Conservation (phyloP, 2,797 vertebrate species). For the Lepidocolaptes lacrymiger region DNA sequence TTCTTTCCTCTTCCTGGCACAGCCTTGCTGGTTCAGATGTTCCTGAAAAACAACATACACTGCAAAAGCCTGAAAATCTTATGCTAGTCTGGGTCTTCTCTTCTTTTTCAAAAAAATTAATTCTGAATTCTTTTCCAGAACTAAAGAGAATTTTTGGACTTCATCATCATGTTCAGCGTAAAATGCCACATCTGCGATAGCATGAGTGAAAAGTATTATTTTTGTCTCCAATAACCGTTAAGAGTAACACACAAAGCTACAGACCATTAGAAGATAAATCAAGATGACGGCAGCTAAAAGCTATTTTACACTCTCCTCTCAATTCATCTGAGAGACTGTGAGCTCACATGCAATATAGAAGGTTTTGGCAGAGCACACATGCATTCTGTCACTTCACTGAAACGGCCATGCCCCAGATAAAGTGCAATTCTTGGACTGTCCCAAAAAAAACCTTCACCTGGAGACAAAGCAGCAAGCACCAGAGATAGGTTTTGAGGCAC, state of each 20-base stretch:
- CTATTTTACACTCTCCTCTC: neutral
- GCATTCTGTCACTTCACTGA: neutral
- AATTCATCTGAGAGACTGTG: neutral
- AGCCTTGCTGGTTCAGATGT: neutral
- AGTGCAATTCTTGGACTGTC: neutral
- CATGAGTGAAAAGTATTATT: neutral
- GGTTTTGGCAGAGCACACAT: neutral
- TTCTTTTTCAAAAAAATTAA: neutral
- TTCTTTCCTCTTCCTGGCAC: neutral
- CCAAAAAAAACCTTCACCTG: neutral
- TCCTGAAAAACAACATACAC: neutral
- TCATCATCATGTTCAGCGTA: neutral
- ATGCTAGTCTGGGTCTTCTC: neutral
- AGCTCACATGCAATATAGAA: neutral
- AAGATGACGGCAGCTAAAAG: neutral
- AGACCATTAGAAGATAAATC: neutral
- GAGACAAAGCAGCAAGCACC: neutral
- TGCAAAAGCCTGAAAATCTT: neutral
- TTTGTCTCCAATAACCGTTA: neutral
- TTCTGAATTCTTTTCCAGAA: neutral
- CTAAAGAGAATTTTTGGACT: neutral
- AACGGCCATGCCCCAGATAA: neutral
- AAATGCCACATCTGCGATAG: neutral
- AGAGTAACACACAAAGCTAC: neutral
- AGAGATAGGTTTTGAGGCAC: neutral